These are phyloP conservation scores for Tadarida brasiliensis DNA, from an alignment of 2,797 vertebrate species.

Conservation along the genomic window DNA sequence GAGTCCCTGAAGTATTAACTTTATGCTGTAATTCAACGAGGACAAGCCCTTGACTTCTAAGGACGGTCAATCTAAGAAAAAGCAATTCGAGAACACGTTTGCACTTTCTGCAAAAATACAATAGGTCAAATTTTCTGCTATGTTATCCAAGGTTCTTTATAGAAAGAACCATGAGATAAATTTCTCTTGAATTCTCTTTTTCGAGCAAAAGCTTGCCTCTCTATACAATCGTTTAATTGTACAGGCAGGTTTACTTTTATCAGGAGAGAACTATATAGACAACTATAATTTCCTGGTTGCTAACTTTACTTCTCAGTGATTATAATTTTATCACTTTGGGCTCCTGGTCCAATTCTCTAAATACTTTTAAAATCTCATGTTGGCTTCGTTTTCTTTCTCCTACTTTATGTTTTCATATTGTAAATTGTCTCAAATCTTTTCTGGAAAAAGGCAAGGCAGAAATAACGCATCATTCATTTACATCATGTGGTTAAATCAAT, in stretches of 20 bases:
- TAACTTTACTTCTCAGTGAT: constrained; percentile 45
- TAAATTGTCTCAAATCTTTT: constrained; percentile 6
- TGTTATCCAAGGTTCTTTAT: background rate
- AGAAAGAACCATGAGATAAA: constrained; percentile 10
- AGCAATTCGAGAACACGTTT: background rate
- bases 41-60: constrained; percentile 30
- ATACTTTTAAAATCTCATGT: constrained; percentile 15
- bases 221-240: constrained; percentile 9
- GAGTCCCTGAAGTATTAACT: constrained; percentile 35
- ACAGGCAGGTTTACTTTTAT: constrained; percentile 33
- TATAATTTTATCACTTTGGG: constrained; percentile 5
- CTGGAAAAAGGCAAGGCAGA: constrained; percentile 37
- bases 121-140: background rate
- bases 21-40: constrained; percentile 28
- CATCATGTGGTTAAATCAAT: background rate
- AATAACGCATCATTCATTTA: constrained; percentile 24
- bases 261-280: background rate
- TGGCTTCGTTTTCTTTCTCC: background rate
- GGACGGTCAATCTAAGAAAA: background rate
- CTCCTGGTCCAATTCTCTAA: constrained; percentile 38
- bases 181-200: constrained; percentile 41
- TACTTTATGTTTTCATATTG: constrained; percentile 13
- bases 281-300: constrained; percentile 50
- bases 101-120: background rate
- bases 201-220: constrained; percentile 43